A percentile compares a stretch with the other conserved stretches of the same genome.
Conservation (phyloP, 2,113 vertebrate genomes). For the Oreotragus oreotragus region DNA sequence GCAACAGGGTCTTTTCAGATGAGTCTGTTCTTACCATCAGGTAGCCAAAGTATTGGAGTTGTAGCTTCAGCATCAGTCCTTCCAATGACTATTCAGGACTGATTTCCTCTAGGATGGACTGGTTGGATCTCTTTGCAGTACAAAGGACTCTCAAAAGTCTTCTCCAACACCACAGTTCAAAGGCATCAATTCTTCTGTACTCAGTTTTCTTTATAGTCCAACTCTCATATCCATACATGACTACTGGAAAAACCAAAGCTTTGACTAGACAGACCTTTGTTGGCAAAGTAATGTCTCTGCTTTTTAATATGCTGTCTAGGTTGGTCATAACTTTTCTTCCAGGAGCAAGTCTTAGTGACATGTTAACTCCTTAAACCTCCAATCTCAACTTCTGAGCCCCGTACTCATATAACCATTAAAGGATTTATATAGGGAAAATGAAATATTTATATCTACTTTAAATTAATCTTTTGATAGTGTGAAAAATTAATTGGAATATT, state of each 20-base stretch:
- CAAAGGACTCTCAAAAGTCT: background rate
- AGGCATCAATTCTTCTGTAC: background rate
- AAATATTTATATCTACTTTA: background rate
- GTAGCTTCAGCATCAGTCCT: background rate
- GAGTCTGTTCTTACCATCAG: background rate
- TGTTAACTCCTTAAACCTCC: background rate
- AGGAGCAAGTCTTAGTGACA: background rate
- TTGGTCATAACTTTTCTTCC: background rate
- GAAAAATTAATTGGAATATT: background rate
- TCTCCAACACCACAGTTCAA: too few species aligned
- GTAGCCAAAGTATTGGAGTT: background rate
- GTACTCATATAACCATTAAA: background rate
- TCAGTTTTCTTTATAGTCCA: background rate
- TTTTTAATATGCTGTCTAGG: background rate
- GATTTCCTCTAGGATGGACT: background rate
- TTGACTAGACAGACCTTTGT: background rate
- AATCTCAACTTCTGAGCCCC: background rate
- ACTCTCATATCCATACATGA: background rate
- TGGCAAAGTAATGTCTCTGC: background rate
- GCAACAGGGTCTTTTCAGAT: background rate
- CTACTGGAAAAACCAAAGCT: background rate
- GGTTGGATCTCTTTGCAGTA: background rate
- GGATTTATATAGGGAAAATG: background rate
- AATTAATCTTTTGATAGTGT: background rate
- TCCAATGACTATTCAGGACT: background rate